phyloP scores from a whole-genome alignment of 2,797 vertebrate genomes.

The Geotria australis region DNA sequence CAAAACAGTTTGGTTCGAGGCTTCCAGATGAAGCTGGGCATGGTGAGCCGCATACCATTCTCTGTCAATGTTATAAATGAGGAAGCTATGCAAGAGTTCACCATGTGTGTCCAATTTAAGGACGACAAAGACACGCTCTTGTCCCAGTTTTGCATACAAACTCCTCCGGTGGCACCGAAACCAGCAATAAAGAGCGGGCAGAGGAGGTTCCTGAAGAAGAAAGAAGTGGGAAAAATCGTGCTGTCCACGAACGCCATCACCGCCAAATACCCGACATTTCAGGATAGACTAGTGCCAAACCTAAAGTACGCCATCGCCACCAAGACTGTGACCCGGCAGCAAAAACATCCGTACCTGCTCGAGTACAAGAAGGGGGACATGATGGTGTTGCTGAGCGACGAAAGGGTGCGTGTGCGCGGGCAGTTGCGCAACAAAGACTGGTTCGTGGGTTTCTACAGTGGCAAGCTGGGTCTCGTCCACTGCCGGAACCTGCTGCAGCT shows the following conservation, averaged over 20 bases:
- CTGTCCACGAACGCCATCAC: conserved; percentile 53
- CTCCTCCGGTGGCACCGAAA: conserved; percentile 49
- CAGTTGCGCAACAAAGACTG: conserved; percentile 90
- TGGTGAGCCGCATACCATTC: conserved; percentile 55
- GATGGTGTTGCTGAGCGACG: conserved; percentile 63
- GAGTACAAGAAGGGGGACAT: conserved; percentile 85
- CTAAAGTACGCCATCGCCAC: conserved; percentile 62
- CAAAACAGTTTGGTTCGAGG: conserved; percentile 35
- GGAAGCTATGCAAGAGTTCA: conserved; percentile 47
- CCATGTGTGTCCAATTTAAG: conserved; percentile 55
- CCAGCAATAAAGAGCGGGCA: conserved; percentile 20
- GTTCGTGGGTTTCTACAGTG: conserved; percentile 87
- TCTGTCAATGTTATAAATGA: conserved; percentile 28
- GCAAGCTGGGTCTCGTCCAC: conserved; percentile 58
- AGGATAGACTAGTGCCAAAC: conserved; percentile 43
- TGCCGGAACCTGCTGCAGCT: conserved; percentile 63
- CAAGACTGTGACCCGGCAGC: conserved; percentile 68
- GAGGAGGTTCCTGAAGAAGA: conserved; percentile 73
- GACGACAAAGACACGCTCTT: conserved; percentile 45
- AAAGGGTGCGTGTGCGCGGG: conserved; percentile 61
- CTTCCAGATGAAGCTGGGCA: conserved; percentile 68
- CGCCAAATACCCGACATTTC: conserved; percentile 52
- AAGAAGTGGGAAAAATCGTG: conserved; percentile 61
- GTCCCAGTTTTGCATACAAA: conserved; percentile 81
- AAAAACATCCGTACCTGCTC: conserved; percentile 65